phyloP scores from a whole-genome alignment of 2,797 vertebrate genomes.

The Zenarchopterus dispar region DNA sequence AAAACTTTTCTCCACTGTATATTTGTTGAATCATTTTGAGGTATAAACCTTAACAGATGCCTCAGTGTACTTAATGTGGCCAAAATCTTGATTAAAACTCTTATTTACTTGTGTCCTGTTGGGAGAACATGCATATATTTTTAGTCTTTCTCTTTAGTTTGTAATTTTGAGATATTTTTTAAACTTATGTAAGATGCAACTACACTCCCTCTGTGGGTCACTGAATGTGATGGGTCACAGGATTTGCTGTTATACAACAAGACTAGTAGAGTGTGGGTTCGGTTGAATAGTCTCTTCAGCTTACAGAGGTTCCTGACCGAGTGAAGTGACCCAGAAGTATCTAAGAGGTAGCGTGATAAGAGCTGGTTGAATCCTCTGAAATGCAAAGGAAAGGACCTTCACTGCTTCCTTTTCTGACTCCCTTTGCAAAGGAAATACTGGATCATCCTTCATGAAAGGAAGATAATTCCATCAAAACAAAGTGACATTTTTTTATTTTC shows the following conservation, averaged over 20 bases:
- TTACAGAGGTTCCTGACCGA: neutral
- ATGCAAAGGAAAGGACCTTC: neutral
- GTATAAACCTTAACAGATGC: too few relatives aligned
- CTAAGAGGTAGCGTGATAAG: constrained; percentile 1
- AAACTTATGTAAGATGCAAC: too few relatives aligned
- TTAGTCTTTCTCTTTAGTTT: neutral
- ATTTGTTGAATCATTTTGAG: too few relatives aligned
- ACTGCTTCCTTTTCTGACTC: neutral
- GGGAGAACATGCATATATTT: neutral
- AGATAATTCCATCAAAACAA: too few relatives aligned
- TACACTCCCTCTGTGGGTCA: too few relatives aligned
- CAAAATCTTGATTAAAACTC: too few relatives aligned
- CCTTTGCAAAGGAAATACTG: constrained; percentile 1
- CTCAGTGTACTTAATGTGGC: too few relatives aligned
- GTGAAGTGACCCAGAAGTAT: neutral
- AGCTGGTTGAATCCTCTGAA: neutral
- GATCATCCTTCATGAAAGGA: neutral
- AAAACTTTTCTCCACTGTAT: too few relatives aligned
- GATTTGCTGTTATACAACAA: too few relatives aligned
- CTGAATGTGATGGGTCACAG: too few relatives aligned
- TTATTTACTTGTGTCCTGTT: too few relatives aligned
- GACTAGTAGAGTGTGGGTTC: neutral
- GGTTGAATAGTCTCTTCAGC: constrained; percentile 1
- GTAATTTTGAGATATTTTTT: neutral
- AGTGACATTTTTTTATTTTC: too few relatives aligned